Percentiles rank a stretch among this genome's conserved stretches.
Conservation (phyloP, 2,113 vertebrate genomes). For the Electrona antarctica region DNA sequence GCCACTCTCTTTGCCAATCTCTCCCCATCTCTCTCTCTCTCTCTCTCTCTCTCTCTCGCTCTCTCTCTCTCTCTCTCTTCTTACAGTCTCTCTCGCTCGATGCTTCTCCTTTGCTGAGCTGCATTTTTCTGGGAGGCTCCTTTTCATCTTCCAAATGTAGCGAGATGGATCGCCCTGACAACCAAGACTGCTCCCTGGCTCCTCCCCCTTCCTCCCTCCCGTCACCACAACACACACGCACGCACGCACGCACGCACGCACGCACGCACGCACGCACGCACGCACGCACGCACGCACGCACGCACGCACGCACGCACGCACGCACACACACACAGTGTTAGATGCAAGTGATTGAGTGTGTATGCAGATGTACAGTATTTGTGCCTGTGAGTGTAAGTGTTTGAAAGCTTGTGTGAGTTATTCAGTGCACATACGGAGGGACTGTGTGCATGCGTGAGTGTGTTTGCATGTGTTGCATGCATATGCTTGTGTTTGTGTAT, state of each 20-base stretch:
- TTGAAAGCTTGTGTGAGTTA: neutral
- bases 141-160: conserved; percentile 19
- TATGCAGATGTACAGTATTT: no score
- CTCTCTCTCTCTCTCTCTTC: neutral
- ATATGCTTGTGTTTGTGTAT: neutral
- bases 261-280: neutral
- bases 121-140: neutral
- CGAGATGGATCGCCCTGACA: conserved; percentile 32
- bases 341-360: no score
- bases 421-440: no score
- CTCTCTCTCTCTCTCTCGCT: neutral
- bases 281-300: no score
- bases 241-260: neutral
- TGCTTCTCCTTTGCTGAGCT: neutral
- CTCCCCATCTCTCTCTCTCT: neutral
- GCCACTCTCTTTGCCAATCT: no score
- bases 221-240: neutral
- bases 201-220: conserved; percentile 12
- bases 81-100: neutral
- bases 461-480: neutral
- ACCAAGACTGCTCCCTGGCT: conserved; percentile 12
- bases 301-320: no score
- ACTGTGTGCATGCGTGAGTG: neutral
- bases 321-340: no score
- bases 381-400: no score